These are phyloP conservation scores for Craniophora ligustri DNA, from an alignment of 2,888 invertebrate genomes.

Conservation along the genomic window DNA sequence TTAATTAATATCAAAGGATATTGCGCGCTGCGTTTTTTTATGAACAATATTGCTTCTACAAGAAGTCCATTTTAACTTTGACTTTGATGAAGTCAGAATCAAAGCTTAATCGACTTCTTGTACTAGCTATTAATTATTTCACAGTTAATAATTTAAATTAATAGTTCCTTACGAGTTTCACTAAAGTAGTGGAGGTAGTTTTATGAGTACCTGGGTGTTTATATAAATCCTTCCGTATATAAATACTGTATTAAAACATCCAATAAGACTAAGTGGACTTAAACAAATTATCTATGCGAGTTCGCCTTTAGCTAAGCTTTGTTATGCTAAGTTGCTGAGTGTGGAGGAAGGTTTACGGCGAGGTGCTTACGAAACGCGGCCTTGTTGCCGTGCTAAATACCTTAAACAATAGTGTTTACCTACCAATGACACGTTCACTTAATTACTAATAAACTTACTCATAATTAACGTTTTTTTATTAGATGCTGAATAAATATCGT, in stretches of 20 bases:
- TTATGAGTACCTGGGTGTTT: conserved; percentile 4
- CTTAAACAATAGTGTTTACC: conserved; percentile 51
- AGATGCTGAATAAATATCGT: conserved; percentile 28
- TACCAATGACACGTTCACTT: conserved; percentile 62
- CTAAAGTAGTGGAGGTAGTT: too few species aligned
- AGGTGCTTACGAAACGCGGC: conserved; percentile 58
- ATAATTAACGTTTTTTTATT: conserved; percentile 57
- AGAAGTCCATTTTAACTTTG: too few species aligned
- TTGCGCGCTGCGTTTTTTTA: too few species aligned
- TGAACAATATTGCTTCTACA: too few species aligned
- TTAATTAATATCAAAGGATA: too few species aligned
- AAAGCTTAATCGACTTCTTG: too few species aligned
- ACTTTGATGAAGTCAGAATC: too few species aligned
- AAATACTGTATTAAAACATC: conserved; percentile 43
- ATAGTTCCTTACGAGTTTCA: too few species aligned
- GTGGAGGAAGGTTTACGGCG: conserved; percentile 54
- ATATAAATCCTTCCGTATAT: conserved; percentile 25
- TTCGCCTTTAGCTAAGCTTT: conserved; percentile 51
- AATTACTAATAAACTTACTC: conserved; percentile 56
- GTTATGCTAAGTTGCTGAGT: conserved; percentile 50
- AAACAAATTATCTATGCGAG: conserved; percentile 53
- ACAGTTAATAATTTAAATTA: too few species aligned
- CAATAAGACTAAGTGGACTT: conserved; percentile 52
- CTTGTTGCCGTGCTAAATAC: conserved; percentile 58
- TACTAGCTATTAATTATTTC: too few species aligned